Conservation (phyloP, 1,140 invertebrate genomes). For the Gonioctena quinquepunctata region DNA sequence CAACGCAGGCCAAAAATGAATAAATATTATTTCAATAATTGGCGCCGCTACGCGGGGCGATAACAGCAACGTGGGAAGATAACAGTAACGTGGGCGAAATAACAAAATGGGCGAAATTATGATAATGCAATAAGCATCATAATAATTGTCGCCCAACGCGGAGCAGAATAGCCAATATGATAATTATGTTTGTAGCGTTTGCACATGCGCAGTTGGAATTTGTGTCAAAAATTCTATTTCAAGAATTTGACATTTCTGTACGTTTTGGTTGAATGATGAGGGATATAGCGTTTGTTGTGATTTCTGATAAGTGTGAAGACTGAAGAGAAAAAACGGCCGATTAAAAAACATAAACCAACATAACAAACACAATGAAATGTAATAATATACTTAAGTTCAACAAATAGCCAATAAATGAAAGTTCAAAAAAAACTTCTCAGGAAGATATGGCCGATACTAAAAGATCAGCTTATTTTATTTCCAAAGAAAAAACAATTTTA, state of each 20-base stretch:
- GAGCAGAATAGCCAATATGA: no score
- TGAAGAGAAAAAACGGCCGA: neutral
- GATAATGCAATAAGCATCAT: no score
- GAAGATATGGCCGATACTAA: neutral
- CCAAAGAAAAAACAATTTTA: neutral
- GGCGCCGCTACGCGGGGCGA: no score
- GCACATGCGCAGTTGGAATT: neutral
- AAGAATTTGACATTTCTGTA: neutral
- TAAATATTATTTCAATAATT: no score
- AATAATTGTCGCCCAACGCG: no score
- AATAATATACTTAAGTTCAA: neutral
- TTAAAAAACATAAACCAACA: no score
- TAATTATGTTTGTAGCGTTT: neutral
- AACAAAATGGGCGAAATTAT: no score
- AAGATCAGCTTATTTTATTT: constrained; percentile 4
- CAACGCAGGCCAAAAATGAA: no score
- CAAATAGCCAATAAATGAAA: neutral
- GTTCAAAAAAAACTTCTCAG: neutral
- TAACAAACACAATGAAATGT: no score
- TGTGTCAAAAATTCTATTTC: neutral
- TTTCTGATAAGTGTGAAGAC: neutral
- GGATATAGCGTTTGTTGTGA: neutral
- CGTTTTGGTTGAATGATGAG: no score
- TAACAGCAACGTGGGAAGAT: no score
- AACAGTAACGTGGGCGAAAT: no score